These are phyloP conservation scores for Acanthurus leucopareius DNA, from an alignment of 2,797 vertebrate species.

Conservation along the genomic window DNA sequence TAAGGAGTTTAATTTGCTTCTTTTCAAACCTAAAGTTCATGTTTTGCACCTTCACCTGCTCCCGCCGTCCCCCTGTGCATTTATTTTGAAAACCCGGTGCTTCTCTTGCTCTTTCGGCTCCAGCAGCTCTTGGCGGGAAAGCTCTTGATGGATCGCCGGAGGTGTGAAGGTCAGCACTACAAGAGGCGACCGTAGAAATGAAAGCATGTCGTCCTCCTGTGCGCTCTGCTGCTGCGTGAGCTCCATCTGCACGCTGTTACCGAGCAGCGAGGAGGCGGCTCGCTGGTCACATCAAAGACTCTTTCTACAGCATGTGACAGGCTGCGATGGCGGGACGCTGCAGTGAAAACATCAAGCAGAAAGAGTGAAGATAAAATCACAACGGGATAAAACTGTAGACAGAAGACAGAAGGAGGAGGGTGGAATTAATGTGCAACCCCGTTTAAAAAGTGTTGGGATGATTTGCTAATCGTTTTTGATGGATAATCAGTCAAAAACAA, in stretches of 20 bases:
- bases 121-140: constrained; percentile 66
- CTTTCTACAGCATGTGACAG: constrained; percentile 25
- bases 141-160: constrained; percentile 80
- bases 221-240: constrained; percentile 41
- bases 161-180: constrained; percentile 83
- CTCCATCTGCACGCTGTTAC: constrained; percentile 81
- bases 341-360: constrained; percentile 48
- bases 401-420: too few species aligned
- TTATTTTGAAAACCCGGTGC: constrained; percentile 62
- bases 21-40: background rate
- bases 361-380: constrained; percentile 52
- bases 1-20: background rate
- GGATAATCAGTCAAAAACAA: too few species aligned
- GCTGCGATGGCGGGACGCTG: constrained; percentile 38
- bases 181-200: constrained; percentile 74
- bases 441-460: too few species aligned
- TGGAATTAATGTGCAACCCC: too few species aligned
- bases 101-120: constrained; percentile 28
- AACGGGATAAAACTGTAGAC: constrained; percentile 20
- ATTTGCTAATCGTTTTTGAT: too few species aligned
- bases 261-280: constrained; percentile 74
- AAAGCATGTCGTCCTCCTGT: constrained; percentile 77
- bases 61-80: background rate
- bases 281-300: constrained; percentile 80
- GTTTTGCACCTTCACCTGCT: constrained; percentile 27